Evolutionary conservation across 2,888 invertebrate genomes (phyloP), one percentile per base, ranked within the genome.

Genomic region (Epistrophe grossulariae): DNA sequence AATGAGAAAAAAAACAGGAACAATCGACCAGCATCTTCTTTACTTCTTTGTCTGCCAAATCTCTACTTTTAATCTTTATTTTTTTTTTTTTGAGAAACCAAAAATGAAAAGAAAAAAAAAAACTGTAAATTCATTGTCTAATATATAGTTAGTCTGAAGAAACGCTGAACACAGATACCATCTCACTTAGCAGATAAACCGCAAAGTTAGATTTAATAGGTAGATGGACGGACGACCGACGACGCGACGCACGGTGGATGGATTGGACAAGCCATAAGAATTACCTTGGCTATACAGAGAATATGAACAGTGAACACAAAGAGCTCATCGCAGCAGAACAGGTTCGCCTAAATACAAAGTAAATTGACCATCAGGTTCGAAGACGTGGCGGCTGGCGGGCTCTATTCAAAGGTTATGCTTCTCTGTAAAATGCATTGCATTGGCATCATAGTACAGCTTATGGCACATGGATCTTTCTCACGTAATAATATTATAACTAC

Each of bases 131-230:
- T 85, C 85, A 74, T 81, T 81, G 73, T 85, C 81, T 85, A 85
- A 85, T 35, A 31, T 31, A 31, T 85, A 81, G 71, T 79, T 68
- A 62, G 40, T 64, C 78, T 52, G 15, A 31, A 31, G 28, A 31
- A 55, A 55, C n/a, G 15, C n/a, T 31, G 28, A 55, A 70, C 70
- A 62, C 70, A 79, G 83, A 87, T 87, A 76, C 83, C 52, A 87
- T 87, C 87, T 79, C 76, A 76, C 87, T 83, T 87, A 81, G 74
- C 81, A 82, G 85, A 85, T 85, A 82, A 64, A 87, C 82, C 82
- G 74, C 87, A 76, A 24, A 79, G 59, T 79, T 74, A 52, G 71
- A 76, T 79, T 82, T 76, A 79, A 87, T 82, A 87, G 52, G n/a
- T n/a, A 68, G 87, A 87, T 83, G 60, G 76, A 70, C 59, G 70